Conservation (phyloP, 2,888 invertebrate species). For the Pterobdella sp. region DNA sequence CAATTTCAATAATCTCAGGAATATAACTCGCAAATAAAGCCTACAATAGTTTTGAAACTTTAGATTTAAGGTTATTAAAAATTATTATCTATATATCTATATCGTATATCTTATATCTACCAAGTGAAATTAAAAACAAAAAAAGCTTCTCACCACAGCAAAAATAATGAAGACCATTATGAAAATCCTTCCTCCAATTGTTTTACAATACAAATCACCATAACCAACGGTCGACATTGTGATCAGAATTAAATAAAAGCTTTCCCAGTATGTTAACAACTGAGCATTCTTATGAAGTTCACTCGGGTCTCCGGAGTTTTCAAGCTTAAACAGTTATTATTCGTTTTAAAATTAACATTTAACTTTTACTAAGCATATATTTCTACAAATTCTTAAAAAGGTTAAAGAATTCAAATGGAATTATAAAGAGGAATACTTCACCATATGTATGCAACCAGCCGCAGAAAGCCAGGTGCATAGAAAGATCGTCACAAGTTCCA, state of each 20-base stretch:
- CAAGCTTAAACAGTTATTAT: conserved; percentile 64
- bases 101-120: not conserved
- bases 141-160: conserved; percentile 83
- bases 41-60: too few species aligned
- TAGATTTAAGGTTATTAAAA: not conserved
- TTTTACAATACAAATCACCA: conserved; percentile 97
- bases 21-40: conserved; percentile 22
- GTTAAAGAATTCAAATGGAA: not conserved
- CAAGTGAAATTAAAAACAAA: not conserved
- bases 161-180: conserved; percentile 99
- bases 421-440: not conserved
- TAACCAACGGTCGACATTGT: conserved; percentile 99
- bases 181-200: conserved; percentile 93
- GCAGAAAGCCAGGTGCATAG: conserved; percentile 20
- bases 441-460: conserved; percentile 23
- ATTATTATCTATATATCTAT: not conserved
- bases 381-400: not conserved
- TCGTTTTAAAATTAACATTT: not conserved
- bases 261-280: conserved; percentile 93
- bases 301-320: conserved; percentile 95
- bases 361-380: not conserved
- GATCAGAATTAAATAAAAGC: conserved; percentile 98
- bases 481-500: conserved; percentile 12
- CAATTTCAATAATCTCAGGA: conserved; percentile 25
- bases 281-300: conserved; percentile 90